Base-by-base conservation (phyloP, 2,113 vertebrate species). In the Cricetomys ansorgei region DNA sequence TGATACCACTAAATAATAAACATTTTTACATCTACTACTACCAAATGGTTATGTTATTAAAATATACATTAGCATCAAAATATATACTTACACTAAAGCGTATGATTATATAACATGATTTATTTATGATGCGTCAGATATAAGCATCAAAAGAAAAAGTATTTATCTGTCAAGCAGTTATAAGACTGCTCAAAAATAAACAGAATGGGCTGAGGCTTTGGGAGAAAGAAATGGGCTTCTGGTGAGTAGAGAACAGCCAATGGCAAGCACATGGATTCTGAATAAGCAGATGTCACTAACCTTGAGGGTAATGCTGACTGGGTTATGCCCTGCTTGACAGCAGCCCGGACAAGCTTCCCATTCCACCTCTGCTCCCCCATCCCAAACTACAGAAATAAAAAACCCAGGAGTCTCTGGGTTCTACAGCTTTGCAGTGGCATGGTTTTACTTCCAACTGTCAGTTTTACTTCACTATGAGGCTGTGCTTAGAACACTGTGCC, bases 111-210 rank as follows among this genome's bases (percentile, higher is more conserved):
- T n/a, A 16, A 69, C 8, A 50, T 57, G 65, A 76, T 69, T 92
- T 76, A n/a, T 83, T 93, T 77, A 17, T 57, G 76, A 72, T 31
- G 25, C 87, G 69, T 81, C 7, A 45, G 90, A 94, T 6, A 72
- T 16, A 75, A 25, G 48, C 16, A 93, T 62, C 6, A 43, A 77
- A 72, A 21, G 23, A 55, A 65, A 80, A 62, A 67, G 19, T 5
- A 31, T n/a, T 48, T 95, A 93, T 87, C 3, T 43, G 62, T 43
- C 59, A 34, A 87, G 25, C 91, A 76, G 21, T 94, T 27, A 72
- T 59, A 94, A 76, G 85, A 16, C 57, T 87, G 27, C 55, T 83
- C 0, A n/a, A 59, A 65, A 79, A 77, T 70, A 9, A n/a, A 80
- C 65, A 85, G 75, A 92, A 40, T 34, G 7, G 17, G 17, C 9